A percentile compares a stretch with the other conserved stretches of the same genome.
Evolutionary conservation across 2,888 invertebrate species (phyloP).

Genomic region (Ornithoptera alexandrae): DNA sequence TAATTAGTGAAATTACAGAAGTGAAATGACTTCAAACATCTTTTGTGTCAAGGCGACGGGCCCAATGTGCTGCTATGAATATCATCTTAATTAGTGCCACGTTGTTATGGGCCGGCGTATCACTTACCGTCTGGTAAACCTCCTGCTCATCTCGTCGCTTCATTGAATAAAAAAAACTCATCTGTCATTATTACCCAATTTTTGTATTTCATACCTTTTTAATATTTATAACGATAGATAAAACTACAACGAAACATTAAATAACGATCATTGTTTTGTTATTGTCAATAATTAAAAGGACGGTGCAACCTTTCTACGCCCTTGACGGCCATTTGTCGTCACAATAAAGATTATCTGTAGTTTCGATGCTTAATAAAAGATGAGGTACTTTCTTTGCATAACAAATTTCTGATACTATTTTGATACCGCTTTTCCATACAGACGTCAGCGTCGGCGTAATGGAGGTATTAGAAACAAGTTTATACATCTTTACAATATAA

Average conservation of each 20-base stretch:
- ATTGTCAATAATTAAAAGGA: background rate
- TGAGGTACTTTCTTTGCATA: constrained; percentile 38
- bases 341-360: constrained; percentile 9
- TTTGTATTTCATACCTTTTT: background rate
- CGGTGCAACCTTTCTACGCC: background rate
- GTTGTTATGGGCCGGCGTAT: too few species aligned
- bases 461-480: background rate
- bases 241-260: background rate
- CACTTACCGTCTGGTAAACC: too few species aligned
- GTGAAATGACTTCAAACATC: too few species aligned
- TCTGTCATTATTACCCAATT: too few species aligned
- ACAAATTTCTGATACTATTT: constrained; percentile 32
- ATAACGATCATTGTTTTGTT: background rate
- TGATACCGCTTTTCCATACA: constrained; percentile 19
- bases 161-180: too few species aligned
- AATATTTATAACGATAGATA: background rate
- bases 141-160: too few species aligned
- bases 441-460: constrained; percentile 3
- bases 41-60: too few species aligned
- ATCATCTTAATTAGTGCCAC: too few species aligned
- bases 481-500: background rate
- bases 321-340: background rate
- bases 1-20: too few species aligned
- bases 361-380: constrained; percentile 9
- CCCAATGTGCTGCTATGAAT: too few species aligned